Percentiles rank a stretch among this genome's conserved stretches.
Conservation (phyloP, 2,888 invertebrate genomes). For the Clusia tigrina region DNA sequence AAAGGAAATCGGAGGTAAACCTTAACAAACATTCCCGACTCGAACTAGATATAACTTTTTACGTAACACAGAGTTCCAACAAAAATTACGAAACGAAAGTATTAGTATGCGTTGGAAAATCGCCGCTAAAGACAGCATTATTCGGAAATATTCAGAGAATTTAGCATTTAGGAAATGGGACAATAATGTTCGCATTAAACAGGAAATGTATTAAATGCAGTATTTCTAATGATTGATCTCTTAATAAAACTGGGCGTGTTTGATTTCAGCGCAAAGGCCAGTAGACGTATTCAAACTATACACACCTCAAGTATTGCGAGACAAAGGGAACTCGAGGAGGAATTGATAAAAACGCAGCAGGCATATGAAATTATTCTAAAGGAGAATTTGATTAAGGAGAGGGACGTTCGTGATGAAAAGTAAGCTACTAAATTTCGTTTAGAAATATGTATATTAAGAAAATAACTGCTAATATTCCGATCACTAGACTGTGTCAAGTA, state of each 20-base stretch:
- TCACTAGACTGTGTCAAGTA: too few species aligned
- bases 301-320: constrained; percentile 40
- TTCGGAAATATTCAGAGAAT: constrained; percentile 47
- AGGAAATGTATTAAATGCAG: constrained; percentile 47
- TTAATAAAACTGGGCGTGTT: background rate
- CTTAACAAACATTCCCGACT: background rate
- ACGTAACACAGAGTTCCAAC: constrained; percentile 37
- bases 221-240: background rate
- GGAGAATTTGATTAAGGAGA: constrained; percentile 44
- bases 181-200: constrained; percentile 46
- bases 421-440: constrained; percentile 39
- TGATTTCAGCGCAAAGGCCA: constrained; percentile 43
- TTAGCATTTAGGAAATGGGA: constrained; percentile 47
- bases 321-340: constrained; percentile 45
- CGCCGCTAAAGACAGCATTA: constrained; percentile 42
- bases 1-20: constrained; percentile 37
- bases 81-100: constrained; percentile 41
- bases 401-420: constrained; percentile 54
- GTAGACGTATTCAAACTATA: constrained; percentile 40
- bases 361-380: constrained; percentile 40
- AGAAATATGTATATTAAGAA: too few species aligned
- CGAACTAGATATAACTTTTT: background rate
- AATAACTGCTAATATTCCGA: too few species aligned
- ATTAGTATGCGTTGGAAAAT: constrained; percentile 46
- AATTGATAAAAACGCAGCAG: constrained; percentile 38